phyloP scores from a whole-genome alignment of 2,888 invertebrate genomes.

The Archips xylosteana region DNA sequence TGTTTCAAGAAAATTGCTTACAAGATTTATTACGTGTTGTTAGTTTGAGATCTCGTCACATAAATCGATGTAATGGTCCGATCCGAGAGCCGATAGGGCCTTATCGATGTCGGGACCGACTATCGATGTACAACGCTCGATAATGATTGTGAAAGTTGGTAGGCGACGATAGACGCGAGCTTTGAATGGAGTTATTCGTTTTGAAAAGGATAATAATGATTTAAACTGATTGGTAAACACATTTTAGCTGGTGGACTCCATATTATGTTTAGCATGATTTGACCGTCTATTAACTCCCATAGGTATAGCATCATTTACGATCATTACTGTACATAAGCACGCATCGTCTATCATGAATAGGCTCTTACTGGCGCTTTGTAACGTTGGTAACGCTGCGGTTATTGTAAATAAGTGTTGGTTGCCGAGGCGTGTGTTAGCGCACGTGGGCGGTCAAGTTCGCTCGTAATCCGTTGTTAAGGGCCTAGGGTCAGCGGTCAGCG shows the following conservation, averaged over 20 bases:
- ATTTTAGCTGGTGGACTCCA: conserved; percentile 43
- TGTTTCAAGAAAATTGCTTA: conserved; percentile 61
- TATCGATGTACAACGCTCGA: conserved; percentile 56
- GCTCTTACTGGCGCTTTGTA: conserved; percentile 45
- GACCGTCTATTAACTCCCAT: conserved; percentile 51
- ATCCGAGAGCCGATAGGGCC: conserved; percentile 64
- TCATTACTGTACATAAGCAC: conserved; percentile 15
- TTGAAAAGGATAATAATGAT: conserved; percentile 62
- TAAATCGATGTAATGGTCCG: conserved; percentile 72
- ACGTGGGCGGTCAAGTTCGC: conserved; percentile 81
- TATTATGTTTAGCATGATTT: conserved; percentile 26
- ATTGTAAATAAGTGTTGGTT: conserved; percentile 41
- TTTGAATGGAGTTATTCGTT: conserved; percentile 53
- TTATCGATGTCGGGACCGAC: conserved; percentile 61
- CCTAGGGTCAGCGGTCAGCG: conserved; percentile 64
- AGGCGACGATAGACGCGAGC: conserved; percentile 46
- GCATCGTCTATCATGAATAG: conserved; percentile 36
- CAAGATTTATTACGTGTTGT: conserved; percentile 69
- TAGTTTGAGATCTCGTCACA: conserved; percentile 66
- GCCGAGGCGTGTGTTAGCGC: conserved; percentile 49
- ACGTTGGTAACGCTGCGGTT: conserved; percentile 53
- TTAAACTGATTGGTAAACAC: conserved; percentile 58
- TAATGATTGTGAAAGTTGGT: conserved; percentile 72
- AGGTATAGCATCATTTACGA: conserved; percentile 31
- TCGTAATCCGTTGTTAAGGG: conserved; percentile 69